Evolutionary conservation across 1,140 invertebrate species (phyloP).

Genomic region (Eufriesea mexicana): DNA sequence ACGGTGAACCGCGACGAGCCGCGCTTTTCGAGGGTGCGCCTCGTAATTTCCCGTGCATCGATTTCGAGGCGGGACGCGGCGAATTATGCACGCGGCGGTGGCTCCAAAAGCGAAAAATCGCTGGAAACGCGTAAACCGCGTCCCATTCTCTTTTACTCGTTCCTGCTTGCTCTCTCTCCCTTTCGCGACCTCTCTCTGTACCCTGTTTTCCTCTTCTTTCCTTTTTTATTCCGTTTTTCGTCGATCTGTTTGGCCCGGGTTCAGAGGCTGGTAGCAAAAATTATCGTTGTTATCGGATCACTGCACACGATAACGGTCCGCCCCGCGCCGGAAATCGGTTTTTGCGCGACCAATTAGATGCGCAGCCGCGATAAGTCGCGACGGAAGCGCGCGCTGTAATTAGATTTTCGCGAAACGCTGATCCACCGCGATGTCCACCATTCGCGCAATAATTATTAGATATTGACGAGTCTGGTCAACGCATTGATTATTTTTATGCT

Average conservation of each 20-base stretch:
- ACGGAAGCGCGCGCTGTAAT: slow-evolving; percentile 26
- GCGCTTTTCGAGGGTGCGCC: slow-evolving; percentile 67
- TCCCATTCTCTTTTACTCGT: neutral
- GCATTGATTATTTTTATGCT: neutral
- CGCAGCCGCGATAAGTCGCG: slow-evolving; percentile 34
- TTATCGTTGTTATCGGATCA: slow-evolving; percentile 49
- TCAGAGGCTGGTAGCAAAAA: slow-evolving; percentile 40
- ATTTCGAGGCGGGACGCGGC: slow-evolving; percentile 24
- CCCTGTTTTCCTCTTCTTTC: neutral
- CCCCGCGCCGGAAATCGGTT: slow-evolving; percentile 33
- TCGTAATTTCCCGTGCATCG: slow-evolving; percentile 47
- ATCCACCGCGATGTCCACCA: neutral
- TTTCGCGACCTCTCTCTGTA: neutral
- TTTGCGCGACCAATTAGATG: slow-evolving; percentile 47
- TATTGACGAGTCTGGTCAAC: slow-evolving; percentile 15
- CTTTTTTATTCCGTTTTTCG: neutral
- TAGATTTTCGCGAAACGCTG: slow-evolving; percentile 46
- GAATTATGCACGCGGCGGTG: slow-evolving; percentile 45
- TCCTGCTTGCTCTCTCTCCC: neutral
- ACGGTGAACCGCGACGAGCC: slow-evolving; percentile 36
- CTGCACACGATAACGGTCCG: slow-evolving; percentile 25
- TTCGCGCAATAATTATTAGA: slow-evolving; percentile 42
- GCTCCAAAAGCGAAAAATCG: slow-evolving; percentile 47
- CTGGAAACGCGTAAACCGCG: slow-evolving; percentile 35
- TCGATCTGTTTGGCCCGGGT: neutral